Conservation (phyloP, 2,113 vertebrate genomes). For the Cyanocitta stelleri region DNA sequence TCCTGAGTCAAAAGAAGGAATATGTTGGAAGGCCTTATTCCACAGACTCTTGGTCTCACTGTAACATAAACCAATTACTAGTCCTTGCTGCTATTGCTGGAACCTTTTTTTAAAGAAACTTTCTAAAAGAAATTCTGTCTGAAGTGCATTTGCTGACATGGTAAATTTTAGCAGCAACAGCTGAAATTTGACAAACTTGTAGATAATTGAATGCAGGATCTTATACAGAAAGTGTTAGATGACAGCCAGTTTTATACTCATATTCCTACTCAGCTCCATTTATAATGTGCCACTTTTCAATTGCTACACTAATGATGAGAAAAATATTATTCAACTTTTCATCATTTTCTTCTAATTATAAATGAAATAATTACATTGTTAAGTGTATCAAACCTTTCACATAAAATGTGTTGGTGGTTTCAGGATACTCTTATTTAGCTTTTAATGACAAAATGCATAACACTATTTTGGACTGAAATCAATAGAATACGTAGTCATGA, state of each 20-base stretch:
- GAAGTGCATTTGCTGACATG: not conserved
- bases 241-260: not conserved
- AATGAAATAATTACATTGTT: not conserved
- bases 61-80: not conserved
- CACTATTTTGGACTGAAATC: not conserved
- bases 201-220: not conserved
- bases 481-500: not conserved
- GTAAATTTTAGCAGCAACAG: slow-evolving; percentile 5
- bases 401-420: not conserved
- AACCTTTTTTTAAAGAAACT: not conserved
- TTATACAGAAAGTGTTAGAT: not conserved
- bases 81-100: not conserved
- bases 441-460: not conserved
- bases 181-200: slow-evolving; percentile 5
- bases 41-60: not conserved
- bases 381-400: not conserved
- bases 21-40: not conserved
- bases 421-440: not conserved
- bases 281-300: not conserved
- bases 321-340: not conserved
- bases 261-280: not conserved
- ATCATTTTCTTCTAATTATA: not conserved
- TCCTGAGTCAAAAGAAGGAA: not conserved
- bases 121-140: not conserved
- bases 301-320: not conserved